Base-by-base conservation (phyloP, 2,888 invertebrate species). In the Drosophila paramelanica region DNA sequence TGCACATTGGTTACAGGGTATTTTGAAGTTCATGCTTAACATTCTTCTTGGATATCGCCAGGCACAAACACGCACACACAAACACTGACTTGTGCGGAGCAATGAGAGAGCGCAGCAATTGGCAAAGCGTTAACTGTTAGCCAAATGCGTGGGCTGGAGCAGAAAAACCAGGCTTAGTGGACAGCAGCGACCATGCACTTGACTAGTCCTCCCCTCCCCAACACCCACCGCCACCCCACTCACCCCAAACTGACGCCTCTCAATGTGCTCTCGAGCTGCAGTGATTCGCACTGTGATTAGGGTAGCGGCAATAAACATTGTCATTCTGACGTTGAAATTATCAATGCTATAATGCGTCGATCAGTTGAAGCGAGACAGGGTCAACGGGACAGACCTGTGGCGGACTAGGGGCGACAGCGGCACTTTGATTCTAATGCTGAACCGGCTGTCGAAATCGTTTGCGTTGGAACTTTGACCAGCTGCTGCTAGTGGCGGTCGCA, bases 91-190 rank as follows among this genome's bases (percentile, higher is more conserved):
- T 23, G 42, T 43, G 57, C 36, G 33, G 33, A 27, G n/a, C 39
- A 56, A 59, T 57, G 67, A 61, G 73, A 81, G 78, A 65, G 64
- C 53, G 50, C n/a, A 62, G 61, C 60, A 55, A 58, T 45, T 49
- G 60, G 47, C 61, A 36, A 38, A 56, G 43, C 50, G 64, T 61
- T 69, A 75, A 74, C 71, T 59, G 79, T 77, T 67, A 67, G 65
- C 62, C 45, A 39, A 43, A 61, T 71, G 81, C 83, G 77, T 82
- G 79, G 81, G 77, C 49, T 65, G 76, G 42, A 17, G 41, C 49
- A 38, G 58, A 42, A 49, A 67, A 65, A 72, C 49, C 68, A 42
- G 64, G 75, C 58, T 62, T 59, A 17, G 52, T 13, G 23, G 43
- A 56, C 55, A 57, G 45, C 23, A 59, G 17, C 45, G 43, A 41